Base-by-base conservation (phyloP, 2,797 vertebrate genomes). In the Cottoperca gobio region DNA sequence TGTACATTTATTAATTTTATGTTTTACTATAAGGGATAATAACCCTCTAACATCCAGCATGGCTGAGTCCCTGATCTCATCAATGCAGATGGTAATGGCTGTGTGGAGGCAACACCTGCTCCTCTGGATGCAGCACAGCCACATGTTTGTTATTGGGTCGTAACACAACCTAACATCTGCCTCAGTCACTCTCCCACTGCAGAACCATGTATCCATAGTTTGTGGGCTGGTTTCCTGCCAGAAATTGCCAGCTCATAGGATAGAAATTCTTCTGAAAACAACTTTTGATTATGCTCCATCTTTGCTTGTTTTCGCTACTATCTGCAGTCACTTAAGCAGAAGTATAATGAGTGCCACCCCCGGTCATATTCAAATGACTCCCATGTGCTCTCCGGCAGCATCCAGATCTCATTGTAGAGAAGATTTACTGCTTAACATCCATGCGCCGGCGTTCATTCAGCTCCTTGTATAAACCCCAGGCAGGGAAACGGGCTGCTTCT, bases 91-190 rank as follows among this genome's bases (percentile, higher is more conserved):
- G 86, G 85, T 87, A 86, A 88, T 86, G 78, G 85, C 79, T 71
- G 74, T 19, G 70, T 8, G 83, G 81, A 57, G 83, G 84, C 83
- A 73, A 77, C 91, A 91, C 88, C 91, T 92, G 91, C 87, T 86
- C 87, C 83, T 83, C 87, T 86, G 86, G 86, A 87, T 77, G 70
- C 81, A 65, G 60, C 70, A 53, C 84, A 50, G 86, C 87, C 83
- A 81, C 87, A 88, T 75, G 87, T 83, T 85, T 73, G 73, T 81
- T 84, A 90, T 92, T 90, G 77, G 82, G 69, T 76, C 69, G 26
- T 74, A 86, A 90, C 88, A 81, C 78, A 76, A 88, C 82, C 84
- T 75, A 91, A 88, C 89, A 91, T 91, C 92, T 93, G 91, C 84
- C 89, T 74, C 69, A 19, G 73, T 70, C 81, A 46, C 85, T 70